These are phyloP conservation scores for Dasypogon diadema DNA, from an alignment of 2,888 invertebrate species.

Conservation along the genomic window DNA sequence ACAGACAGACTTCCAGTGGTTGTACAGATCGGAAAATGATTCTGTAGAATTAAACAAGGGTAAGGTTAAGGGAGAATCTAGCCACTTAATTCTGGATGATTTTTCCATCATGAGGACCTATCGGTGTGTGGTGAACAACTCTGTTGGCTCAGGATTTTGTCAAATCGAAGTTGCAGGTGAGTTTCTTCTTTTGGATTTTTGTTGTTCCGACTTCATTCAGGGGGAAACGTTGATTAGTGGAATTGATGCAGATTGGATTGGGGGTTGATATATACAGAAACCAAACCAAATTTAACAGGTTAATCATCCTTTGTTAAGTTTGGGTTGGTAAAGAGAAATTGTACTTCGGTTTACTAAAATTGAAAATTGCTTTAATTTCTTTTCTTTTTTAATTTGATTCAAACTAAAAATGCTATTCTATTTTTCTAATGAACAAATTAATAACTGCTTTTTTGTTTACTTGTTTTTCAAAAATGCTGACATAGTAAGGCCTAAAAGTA, in stretches of 20 bases:
- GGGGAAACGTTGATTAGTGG: no score
- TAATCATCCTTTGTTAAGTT: neutral
- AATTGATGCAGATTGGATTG: no score
- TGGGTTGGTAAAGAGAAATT: no score
- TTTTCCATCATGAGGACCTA: constrained; percentile 78
- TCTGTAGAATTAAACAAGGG: constrained; percentile 73
- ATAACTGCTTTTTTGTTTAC: constrained; percentile 52
- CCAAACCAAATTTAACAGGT: neutral
- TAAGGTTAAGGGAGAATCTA: constrained; percentile 62
- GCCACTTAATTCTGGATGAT: constrained; percentile 75
- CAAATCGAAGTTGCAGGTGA: constrained; percentile 78
- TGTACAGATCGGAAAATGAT: constrained; percentile 86
- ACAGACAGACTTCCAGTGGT: constrained; percentile 83
- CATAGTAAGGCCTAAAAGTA: constrained; percentile 59
- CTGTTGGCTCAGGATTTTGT: constrained; percentile 79
- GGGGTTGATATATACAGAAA: neutral
- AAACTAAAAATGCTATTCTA: neutral
- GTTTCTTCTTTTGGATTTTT: constrained; percentile 55
- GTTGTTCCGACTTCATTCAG: neutral
- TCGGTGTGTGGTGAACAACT: constrained; percentile 86
- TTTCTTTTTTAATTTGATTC: neutral
- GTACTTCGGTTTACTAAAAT: no score
- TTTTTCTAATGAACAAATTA: constrained; percentile 49
- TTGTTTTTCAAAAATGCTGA: constrained; percentile 52
- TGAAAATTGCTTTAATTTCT: no score